Conservation (phyloP, 2,797 vertebrate genomes). For the Anisognathus igniventris region DNA sequence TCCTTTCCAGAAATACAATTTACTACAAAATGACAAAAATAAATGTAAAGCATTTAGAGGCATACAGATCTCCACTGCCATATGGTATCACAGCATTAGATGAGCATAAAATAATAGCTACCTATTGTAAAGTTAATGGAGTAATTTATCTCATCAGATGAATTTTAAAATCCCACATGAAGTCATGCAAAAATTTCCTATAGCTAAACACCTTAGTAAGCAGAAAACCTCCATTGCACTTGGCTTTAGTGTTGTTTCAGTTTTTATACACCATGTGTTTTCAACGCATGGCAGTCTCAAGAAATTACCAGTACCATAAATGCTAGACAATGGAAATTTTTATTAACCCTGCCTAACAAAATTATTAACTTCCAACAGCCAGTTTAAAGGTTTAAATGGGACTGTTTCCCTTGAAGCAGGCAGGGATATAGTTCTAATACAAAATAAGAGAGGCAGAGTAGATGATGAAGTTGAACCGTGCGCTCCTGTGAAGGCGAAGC, state of each 20-base stretch:
- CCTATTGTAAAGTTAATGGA: constrained; percentile 53
- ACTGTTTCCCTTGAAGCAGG: background rate
- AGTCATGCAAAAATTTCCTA: constrained; percentile 20
- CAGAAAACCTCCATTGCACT: background rate
- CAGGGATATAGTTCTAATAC: background rate
- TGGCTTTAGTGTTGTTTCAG: background rate
- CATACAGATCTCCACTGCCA: background rate
- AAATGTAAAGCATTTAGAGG: constrained; percentile 15
- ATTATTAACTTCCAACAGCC: background rate
- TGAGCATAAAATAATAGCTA: constrained; percentile 57
- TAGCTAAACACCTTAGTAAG: constrained; percentile 21
- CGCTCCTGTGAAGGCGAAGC: background rate
- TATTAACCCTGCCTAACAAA: background rate
- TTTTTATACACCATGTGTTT: background rate
- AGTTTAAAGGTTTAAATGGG: background rate
- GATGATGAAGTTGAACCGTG: background rate
- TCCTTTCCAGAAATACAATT: constrained; percentile 8
- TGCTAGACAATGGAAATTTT: background rate
- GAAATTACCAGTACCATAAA: background rate
- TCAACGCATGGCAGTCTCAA: background rate
- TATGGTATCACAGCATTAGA: constrained; percentile 55
- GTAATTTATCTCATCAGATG: constrained; percentile 50
- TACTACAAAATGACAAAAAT: constrained; percentile 8
- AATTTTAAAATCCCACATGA: constrained; percentile 40
- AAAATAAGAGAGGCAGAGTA: background rate